These are phyloP conservation scores for Bembecia ichneumoniformis DNA, from an alignment of 2,888 invertebrate genomes.

Conservation along the genomic window DNA sequence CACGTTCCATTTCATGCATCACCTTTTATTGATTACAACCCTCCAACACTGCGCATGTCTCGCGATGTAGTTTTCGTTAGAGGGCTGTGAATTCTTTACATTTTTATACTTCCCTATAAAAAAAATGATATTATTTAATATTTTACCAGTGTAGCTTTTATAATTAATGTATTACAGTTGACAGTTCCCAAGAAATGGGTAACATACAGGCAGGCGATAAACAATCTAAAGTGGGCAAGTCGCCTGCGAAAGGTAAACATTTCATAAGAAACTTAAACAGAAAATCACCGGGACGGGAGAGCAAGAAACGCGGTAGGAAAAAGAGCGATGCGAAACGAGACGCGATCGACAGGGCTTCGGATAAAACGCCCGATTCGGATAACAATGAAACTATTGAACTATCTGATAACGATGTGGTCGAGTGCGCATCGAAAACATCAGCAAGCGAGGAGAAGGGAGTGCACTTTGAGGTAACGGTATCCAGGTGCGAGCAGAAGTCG, in stretches of 20 bases:
- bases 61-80: constrained; percentile 9
- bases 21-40: background rate
- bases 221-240: constrained; percentile 63
- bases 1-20: background rate
- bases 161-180: background rate
- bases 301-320: constrained; percentile 56
- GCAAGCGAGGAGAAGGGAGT: constrained; percentile 36
- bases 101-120: constrained; percentile 7
- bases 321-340: constrained; percentile 51
- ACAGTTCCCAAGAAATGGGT: constrained; percentile 48
- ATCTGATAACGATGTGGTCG: constrained; percentile 64
- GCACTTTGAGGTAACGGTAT: constrained; percentile 61
- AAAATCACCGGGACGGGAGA: constrained; percentile 52
- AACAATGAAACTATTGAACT: constrained; percentile 56
- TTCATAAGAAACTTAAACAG: constrained; percentile 66
- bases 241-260: constrained; percentile 72
- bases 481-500: constrained; percentile 48
- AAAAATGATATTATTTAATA: background rate
- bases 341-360: constrained; percentile 44
- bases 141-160: background rate
- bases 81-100: constrained; percentile 35
- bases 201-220: constrained; percentile 69
- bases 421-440: constrained; percentile 54
- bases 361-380: constrained; percentile 67
- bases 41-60: constrained; percentile 11